Evolutionary conservation across 2,113 vertebrate species (phyloP).

Genomic region (Perca schrenkii): DNA sequence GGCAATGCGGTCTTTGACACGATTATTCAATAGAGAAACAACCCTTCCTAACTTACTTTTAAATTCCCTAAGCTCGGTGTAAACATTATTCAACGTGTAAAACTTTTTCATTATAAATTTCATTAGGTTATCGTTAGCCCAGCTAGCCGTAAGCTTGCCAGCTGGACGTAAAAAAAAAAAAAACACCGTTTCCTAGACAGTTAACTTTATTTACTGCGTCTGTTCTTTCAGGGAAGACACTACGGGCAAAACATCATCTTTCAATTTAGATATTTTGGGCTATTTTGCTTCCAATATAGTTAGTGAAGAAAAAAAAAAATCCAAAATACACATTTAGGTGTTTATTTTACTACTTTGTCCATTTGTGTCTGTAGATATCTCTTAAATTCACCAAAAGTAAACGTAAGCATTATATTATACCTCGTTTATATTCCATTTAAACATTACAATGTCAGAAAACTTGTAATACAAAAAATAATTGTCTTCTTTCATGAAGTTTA

Average conservation of each 20-base stretch:
- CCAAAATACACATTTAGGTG: too few relatives aligned
- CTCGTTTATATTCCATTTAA: too few relatives aligned
- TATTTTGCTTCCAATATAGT: not conserved
- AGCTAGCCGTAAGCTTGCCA: slow-evolving; percentile 47
- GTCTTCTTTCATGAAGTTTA: too few relatives aligned
- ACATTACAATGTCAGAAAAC: too few relatives aligned
- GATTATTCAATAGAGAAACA: not conserved
- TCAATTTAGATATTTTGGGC: too few relatives aligned
- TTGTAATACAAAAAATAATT: too few relatives aligned
- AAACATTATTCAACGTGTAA: slow-evolving; percentile 14
- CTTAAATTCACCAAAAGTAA: too few relatives aligned
- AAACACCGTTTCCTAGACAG: not conserved
- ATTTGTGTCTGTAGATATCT: too few relatives aligned
- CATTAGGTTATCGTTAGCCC: slow-evolving; percentile 1
- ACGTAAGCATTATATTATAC: too few relatives aligned
- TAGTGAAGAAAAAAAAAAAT: too few relatives aligned
- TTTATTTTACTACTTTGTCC: too few relatives aligned
- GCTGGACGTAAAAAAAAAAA: slow-evolving; percentile 24
- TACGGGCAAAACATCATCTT: not conserved
- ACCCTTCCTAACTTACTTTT: not conserved
- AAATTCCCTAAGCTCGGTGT: not conserved
- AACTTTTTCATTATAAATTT: slow-evolving; percentile 74
- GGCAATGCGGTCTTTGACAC: not conserved
- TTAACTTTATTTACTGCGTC: not conserved
- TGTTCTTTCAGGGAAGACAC: not conserved